Percentiles rank a stretch among this genome's conserved stretches.
These are phyloP conservation scores for Timandra comae DNA, from an alignment of 2,888 invertebrate genomes.

Conservation along the genomic window DNA sequence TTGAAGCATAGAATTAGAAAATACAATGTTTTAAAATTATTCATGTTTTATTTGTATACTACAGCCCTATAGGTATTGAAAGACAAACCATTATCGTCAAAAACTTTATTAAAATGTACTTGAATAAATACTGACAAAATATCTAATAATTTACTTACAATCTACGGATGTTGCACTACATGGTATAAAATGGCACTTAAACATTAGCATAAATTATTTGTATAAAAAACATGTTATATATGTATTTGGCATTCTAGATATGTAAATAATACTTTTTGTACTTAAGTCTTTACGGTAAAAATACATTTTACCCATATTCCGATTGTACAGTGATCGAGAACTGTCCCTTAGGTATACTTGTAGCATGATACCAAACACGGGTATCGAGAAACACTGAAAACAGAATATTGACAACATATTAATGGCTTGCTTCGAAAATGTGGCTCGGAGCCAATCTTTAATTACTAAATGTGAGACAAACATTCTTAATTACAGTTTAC, in stretches of 20 bases:
- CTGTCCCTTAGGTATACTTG: conserved; percentile 86
- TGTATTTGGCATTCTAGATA: conserved; percentile 68
- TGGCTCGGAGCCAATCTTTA: neutral
- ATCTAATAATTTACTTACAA: conserved; percentile 36
- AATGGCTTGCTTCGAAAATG: no score
- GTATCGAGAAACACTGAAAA: conserved; percentile 88
- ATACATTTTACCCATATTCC: conserved; percentile 88
- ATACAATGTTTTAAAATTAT: conserved; percentile 60
- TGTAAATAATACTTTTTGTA: conserved; percentile 55
- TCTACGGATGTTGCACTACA: conserved; percentile 52
- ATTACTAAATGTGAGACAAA: conserved; percentile 1
- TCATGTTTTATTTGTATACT: conserved; percentile 26
- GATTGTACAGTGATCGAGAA: conserved; percentile 93
- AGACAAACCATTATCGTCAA: conserved; percentile 12
- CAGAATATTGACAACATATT: conserved; percentile 15
- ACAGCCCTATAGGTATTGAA: conserved; percentile 6
- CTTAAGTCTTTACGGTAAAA: conserved; percentile 31
- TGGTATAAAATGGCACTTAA: conserved; percentile 55
- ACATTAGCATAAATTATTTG: conserved; percentile 36
- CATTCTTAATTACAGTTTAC: neutral
- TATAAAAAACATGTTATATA: conserved; percentile 38
- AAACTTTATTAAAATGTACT: conserved; percentile 29
- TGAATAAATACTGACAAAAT: conserved; percentile 38
- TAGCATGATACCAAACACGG: conserved; percentile 94
- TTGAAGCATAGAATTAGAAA: conserved; percentile 67